These are phyloP conservation scores for Leptodactylus fuscus DNA, from an alignment of 2,113 vertebrate genomes.

Conservation along the genomic window DNA sequence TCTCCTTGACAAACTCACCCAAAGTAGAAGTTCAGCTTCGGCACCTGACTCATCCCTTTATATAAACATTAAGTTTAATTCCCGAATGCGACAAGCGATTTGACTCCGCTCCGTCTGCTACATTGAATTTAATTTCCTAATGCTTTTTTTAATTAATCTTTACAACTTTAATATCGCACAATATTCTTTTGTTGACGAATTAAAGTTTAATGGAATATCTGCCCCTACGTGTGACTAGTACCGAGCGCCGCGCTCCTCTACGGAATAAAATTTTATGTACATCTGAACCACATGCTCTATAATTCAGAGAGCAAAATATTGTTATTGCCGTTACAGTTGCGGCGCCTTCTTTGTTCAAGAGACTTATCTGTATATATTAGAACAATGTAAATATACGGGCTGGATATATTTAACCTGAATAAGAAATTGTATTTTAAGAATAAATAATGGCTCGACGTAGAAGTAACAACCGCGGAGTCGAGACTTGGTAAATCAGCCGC, in stretches of 20 bases:
- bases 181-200: conserved; percentile 49
- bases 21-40: background rate
- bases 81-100: conserved; percentile 12
- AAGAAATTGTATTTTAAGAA: background rate
- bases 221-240: conserved; percentile 35
- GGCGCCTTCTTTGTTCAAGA: no score
- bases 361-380: background rate
- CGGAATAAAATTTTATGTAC: conserved; percentile 35
- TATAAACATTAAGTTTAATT: conserved; percentile 43
- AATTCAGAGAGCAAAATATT: background rate
- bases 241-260: background rate
- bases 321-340: background rate
- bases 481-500: no score
- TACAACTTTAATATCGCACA: conserved; percentile 33
- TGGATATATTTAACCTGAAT: background rate
- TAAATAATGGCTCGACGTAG: no score
- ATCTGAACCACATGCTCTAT: background rate
- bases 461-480: no score
- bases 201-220: conserved; percentile 32
- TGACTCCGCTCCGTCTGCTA: background rate
- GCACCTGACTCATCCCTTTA: background rate
- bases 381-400: background rate
- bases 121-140: conserved; percentile 36
- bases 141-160: conserved; percentile 52
- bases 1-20: background rate